Base-by-base conservation (phyloP, 2,797 vertebrate genomes). In the Coilia nasus region DNA sequence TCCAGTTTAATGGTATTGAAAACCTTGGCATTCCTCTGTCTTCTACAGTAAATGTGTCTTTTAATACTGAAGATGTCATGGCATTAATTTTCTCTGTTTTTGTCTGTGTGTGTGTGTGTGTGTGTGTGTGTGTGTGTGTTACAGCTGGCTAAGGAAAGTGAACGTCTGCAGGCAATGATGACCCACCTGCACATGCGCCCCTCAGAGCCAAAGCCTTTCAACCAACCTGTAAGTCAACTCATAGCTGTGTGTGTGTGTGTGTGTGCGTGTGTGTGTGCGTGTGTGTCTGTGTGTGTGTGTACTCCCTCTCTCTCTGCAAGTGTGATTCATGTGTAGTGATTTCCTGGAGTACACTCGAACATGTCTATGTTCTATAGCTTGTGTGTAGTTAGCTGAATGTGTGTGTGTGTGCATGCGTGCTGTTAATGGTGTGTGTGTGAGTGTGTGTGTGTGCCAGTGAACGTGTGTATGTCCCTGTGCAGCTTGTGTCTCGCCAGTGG, bases 151-250 rank as follows among this genome's bases (percentile, higher is more conserved):
- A 99, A 99, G 94, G 98, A 99, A 94, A 99, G 98, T 0, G 98
- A 99, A 93, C 96, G 98, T 88, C 96, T 99, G 86, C 98, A 99
- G 92, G 98, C 98, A 28, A 99, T 99, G 98, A 99, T 99, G 98
- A 96, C 98, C 87, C 98, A 99, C 90, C 96, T 99, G 89, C 98
- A 99, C 95, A 99, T 99, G 98, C 96, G 98, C 91, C 98, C 98
- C 82, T 98, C 98, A 5, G 98, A 99, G 96, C 98, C 98, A 94
- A 99, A 99, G 95, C 96, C 97, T 92, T 99, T 98, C 94, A 98
- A 96, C 95, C 98, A 99, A 90, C 98, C 98, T 92, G 98, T 99
- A 91, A 96, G 96, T 93, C 57, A 31, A 25, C 64, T 0, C 25
- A 3, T 60, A 4, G n/a, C 21, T 60, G 59, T 60, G 50, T 23